Base-by-base conservation (phyloP, 2,888 invertebrate species). In the Hyppa rectilinea region DNA sequence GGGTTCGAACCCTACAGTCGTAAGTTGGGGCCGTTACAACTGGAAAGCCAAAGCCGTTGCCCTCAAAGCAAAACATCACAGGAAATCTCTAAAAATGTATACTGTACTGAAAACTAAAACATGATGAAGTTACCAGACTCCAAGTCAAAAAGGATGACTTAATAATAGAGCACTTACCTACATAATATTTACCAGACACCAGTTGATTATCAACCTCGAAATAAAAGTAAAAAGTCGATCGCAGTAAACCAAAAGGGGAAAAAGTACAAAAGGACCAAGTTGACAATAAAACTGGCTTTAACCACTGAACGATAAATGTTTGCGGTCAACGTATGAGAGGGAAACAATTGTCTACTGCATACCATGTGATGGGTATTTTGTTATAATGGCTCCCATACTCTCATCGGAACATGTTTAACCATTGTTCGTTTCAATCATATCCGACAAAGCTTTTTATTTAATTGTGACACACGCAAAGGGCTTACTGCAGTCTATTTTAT, bases 281-380 rank as follows among this genome's bases (percentile, higher is more conserved):
- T 64, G 55, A 64, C 68, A 74, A 74, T 75, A 67, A 78, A 78
- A 78, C 74, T 59, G 69, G 59, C 74, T 67, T 50, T 62, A 70
- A 80, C 69, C 76, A 69, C 61, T 58, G 59, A 73, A 61, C 85
- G 65, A 73, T 75, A 73, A 83, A 82, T 68, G 63, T 85, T 78
- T 80, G 83, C 52, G 83, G 85, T 83, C 70, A 60, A 40, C 64
- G 65, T 66, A 71, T 64, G 75, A 53, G 52, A 66, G 66, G 45
- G 34, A 81, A 85, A 83, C 83, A 78, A 83, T 75, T 76, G 69
- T 73, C 71, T 59, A 59, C 82, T 55, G 63, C 73, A 26, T 47
- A 71, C 58, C 66, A 59, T 64, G 61, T 71, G 72, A 75, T 71
- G 72, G 73, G 50, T 60, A 72, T 80, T 78, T 75, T 75, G 53